phyloP scores from a whole-genome alignment of 2,113 vertebrate species.

The Uria lomvia region DNA sequence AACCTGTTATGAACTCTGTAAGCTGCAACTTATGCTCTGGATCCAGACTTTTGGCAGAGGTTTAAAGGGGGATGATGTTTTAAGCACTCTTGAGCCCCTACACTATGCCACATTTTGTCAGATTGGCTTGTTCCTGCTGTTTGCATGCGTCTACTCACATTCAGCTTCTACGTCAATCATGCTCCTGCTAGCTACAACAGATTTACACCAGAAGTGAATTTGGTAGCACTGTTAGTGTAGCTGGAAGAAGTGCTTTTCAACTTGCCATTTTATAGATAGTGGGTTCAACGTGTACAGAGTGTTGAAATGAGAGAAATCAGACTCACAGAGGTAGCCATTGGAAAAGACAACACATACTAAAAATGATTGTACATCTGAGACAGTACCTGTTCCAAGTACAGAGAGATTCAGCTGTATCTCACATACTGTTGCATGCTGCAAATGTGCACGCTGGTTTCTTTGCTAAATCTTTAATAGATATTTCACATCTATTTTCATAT shows the following conservation, averaged over 20 bases:
- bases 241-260: background rate
- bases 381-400: background rate
- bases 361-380: background rate
- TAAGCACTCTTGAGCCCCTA: background rate
- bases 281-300: background rate
- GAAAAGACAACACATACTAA: background rate
- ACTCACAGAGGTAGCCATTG: background rate
- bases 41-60: background rate
- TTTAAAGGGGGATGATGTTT: background rate
- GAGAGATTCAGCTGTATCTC: background rate
- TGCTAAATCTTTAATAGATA: background rate
- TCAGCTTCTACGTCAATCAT: background rate
- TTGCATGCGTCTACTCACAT: background rate
- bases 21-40: background rate
- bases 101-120: background rate
- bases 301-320: background rate
- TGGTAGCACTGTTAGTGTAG: background rate
- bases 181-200: background rate
- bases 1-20: background rate
- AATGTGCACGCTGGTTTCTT: background rate
- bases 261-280: background rate
- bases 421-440: background rate
- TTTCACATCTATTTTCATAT: background rate
- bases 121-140: background rate
- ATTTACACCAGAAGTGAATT: background rate